A percentile compares a stretch with the other conserved stretches of the same genome.
Conservation (phyloP, 2,888 invertebrate genomes). For the Acleris cristana region DNA sequence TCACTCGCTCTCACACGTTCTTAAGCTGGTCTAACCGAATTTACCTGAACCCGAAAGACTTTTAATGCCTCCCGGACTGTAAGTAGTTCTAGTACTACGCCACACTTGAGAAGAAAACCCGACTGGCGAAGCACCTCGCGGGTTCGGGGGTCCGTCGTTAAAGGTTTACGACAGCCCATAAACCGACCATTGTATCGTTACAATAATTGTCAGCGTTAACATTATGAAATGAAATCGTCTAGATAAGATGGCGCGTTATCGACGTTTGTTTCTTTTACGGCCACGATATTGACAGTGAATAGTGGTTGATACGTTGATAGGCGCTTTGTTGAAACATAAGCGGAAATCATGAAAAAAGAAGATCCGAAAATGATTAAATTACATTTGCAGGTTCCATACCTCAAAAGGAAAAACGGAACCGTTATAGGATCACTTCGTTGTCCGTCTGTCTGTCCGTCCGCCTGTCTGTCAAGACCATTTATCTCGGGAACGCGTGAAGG, state of each 20-base stretch:
- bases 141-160: constrained; percentile 41
- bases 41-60: no score
- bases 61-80: no score
- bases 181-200: constrained; percentile 43
- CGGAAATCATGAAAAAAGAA: no score
- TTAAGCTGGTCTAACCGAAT: no score
- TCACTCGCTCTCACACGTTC: no score
- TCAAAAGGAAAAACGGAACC: no score
- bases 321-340: not conserved
- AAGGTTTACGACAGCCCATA: constrained; percentile 47
- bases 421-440: no score
- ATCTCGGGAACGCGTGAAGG: no score
- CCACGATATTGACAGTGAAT: constrained; percentile 18
- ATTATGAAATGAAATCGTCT: constrained; percentile 44
- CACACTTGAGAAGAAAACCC: constrained; percentile 24
- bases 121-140: constrained; percentile 32
- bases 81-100: no score
- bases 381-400: no score
- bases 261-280: constrained; percentile 29
- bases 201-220: constrained; percentile 47
- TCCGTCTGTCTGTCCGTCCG: no score
- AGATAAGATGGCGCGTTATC: constrained; percentile 37
- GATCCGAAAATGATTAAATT: not conserved
- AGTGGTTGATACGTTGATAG: constrained; percentile 2
- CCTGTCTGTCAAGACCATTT: no score